A percentile compares a stretch with the other conserved stretches of the same genome.
These are phyloP conservation scores for Enhydra lutris DNA, from an alignment of 2,113 vertebrate species.

Conservation along the genomic window DNA sequence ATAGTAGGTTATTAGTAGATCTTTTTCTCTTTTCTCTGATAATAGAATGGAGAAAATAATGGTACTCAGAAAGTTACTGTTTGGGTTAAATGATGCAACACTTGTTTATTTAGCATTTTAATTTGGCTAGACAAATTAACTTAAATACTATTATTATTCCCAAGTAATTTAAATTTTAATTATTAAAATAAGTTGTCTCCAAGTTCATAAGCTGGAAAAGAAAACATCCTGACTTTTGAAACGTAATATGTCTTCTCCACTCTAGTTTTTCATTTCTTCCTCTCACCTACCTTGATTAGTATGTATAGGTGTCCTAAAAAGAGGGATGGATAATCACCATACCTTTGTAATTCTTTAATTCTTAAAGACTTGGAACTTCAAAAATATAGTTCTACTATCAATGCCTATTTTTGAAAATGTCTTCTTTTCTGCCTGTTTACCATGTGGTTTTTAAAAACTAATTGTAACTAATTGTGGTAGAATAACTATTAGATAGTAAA, in stretches of 20 bases:
- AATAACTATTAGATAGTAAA: neutral
- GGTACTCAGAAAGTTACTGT: neutral
- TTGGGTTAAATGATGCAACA: neutral
- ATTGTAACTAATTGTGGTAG: neutral
- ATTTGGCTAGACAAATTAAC: neutral
- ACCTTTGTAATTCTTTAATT: neutral
- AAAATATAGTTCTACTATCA: neutral
- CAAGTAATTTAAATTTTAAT: neutral
- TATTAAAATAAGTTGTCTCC: neutral
- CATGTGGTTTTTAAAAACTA: neutral
- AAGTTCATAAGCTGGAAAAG: neutral
- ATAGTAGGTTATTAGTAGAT: neutral
- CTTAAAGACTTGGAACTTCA: neutral
- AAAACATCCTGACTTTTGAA: neutral
- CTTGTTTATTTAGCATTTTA: neutral
- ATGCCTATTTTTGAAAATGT: neutral
- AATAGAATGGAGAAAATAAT: neutral
- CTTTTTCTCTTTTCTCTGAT: neutral
- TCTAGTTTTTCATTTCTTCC: neutral
- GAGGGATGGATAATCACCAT: accelerated
- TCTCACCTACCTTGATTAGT: neutral
- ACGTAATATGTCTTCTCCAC: neutral
- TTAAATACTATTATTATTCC: neutral
- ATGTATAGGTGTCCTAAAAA: neutral
- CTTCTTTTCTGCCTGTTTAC: neutral